phyloP scores from a whole-genome alignment of 2,888 invertebrate species.

The Copidosoma aretas region DNA sequence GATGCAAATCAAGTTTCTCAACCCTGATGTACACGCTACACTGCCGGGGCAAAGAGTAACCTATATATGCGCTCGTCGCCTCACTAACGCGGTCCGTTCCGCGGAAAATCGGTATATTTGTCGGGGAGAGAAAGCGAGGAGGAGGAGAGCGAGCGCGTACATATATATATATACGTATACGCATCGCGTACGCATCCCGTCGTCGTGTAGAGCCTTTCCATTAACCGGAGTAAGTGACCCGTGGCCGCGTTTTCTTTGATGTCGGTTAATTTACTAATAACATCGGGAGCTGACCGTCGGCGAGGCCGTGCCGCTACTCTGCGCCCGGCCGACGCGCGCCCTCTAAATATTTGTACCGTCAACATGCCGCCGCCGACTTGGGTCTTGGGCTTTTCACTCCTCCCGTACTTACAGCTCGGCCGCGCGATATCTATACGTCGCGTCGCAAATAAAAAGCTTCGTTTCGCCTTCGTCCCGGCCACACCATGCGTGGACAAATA shows the following conservation, averaged over 20 bases:
- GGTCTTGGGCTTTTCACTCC: conserved; percentile 14
- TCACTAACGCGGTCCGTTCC: neutral
- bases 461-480: neutral
- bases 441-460: conserved; percentile 14
- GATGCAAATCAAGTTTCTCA: neutral
- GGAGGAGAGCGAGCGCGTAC: neutral
- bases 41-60: no score
- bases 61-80: conserved; percentile 5
- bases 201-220: conserved; percentile 27
- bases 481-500: neutral
- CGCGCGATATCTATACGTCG: no score
- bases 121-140: neutral
- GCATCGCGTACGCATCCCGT: neutral
- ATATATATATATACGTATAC: no score
- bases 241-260: conserved; percentile 61
- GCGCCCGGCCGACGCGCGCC: conserved; percentile 44
- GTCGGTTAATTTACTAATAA: conserved; percentile 64
- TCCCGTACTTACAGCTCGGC: neutral
- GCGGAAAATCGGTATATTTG: conserved; percentile 17
- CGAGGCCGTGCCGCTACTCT: neutral
- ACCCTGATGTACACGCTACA: no score
- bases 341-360: conserved; percentile 62
- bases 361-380: conserved; percentile 46
- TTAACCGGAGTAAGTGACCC: conserved; percentile 56
- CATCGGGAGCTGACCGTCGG: conserved; percentile 47